Percentiles rank a stretch among this genome's conserved stretches.
Evolutionary conservation across 1,140 invertebrate species (phyloP).

Genomic region (Magallana ariakensis): DNA sequence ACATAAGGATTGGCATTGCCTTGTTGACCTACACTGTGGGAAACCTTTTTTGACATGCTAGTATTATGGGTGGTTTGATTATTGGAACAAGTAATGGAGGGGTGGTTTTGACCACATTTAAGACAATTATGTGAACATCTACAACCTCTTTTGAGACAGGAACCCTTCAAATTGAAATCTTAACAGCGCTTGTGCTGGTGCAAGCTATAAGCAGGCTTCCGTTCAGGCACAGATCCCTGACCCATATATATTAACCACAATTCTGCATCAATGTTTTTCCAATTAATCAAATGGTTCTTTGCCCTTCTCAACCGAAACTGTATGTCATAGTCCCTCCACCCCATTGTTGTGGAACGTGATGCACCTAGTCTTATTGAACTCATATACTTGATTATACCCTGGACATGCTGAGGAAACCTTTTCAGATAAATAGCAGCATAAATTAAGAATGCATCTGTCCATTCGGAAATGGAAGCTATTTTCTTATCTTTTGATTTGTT

Average conservation of each 20-base stretch:
- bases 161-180: not conserved
- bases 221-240: too few species aligned
- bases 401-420: too few species aligned
- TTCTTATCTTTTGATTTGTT: not conserved
- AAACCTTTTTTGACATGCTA: too few species aligned
- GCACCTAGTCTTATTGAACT: too few species aligned
- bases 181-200: not conserved
- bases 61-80: not conserved
- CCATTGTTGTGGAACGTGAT: not conserved
- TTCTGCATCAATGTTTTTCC: not conserved
- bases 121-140: not conserved
- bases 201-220: not conserved
- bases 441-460: not conserved
- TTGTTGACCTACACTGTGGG: too few species aligned
- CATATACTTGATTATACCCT: not conserved
- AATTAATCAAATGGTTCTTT: too few species aligned
- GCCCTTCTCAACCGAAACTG: not conserved
- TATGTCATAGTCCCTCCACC: not conserved
- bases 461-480: not conserved
- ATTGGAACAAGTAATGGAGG: not conserved
- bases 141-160: not conserved
- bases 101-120: too few species aligned
- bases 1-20: too few species aligned
- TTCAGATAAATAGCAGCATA: too few species aligned
- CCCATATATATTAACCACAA: not conserved